These are phyloP conservation scores for Smittia aterrima DNA, from an alignment of 2,888 invertebrate species.

Conservation along the genomic window DNA sequence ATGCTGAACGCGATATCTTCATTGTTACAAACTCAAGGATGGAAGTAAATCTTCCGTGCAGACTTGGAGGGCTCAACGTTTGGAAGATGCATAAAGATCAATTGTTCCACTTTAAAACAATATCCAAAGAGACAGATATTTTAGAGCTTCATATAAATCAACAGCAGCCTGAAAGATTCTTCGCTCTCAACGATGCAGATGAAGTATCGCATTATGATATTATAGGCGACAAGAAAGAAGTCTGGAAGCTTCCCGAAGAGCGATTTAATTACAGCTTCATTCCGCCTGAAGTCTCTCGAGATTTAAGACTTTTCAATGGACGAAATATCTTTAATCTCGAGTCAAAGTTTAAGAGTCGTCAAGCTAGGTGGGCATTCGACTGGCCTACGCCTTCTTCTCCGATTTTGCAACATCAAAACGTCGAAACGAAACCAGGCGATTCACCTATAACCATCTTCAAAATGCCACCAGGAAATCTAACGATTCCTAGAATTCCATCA, in stretches of 20 bases:
- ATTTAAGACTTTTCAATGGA: conserved; percentile 18
- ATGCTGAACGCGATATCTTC: conserved; percentile 46
- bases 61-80: conserved; percentile 44
- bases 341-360: neutral
- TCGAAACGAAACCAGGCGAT: neutral
- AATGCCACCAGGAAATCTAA: neutral
- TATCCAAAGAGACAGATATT: conserved; percentile 47
- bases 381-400: too few relatives aligned
- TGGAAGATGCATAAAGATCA: conserved; percentile 47
- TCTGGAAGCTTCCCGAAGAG: conserved; percentile 44
- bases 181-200: conserved; percentile 46
- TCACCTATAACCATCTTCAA: neutral
- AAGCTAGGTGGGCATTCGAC: neutral
- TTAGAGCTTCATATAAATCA: conserved; percentile 46
- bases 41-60: conserved; percentile 45
- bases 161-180: conserved; percentile 49
- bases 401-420: neutral
- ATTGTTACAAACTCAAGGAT: conserved; percentile 49
- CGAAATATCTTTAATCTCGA: neutral
- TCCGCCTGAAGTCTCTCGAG: neutral
- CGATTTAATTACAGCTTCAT: conserved; percentile 39
- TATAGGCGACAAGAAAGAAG: conserved; percentile 47
- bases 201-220: conserved; percentile 47
- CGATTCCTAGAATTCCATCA: neutral
- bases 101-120: conserved; percentile 46